phyloP scores from a whole-genome alignment of 2,797 vertebrate genomes.

The Gouania willdenowi region DNA sequence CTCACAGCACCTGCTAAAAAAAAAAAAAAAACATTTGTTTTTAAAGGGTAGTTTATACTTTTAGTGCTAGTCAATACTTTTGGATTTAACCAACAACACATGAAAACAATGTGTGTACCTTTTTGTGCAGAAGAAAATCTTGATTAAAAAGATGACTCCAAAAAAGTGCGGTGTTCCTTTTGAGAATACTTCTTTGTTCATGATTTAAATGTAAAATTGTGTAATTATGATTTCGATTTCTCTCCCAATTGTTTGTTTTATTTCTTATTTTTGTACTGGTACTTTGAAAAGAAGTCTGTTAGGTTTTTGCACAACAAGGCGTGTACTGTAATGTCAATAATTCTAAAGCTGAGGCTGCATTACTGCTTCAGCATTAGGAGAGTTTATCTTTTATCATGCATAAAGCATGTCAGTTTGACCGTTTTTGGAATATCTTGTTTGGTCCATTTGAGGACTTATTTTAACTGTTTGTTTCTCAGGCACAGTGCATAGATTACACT shows the following conservation, averaged over 20 bases:
- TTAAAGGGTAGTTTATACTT: not conserved
- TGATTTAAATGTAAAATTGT: conserved; percentile 15
- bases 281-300: conserved; percentile 29
- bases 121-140: not conserved
- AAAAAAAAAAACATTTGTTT: too few relatives aligned
- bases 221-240: conserved; percentile 22
- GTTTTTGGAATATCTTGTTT: conserved; percentile 19
- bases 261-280: conserved; percentile 31
- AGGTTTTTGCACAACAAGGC: conserved; percentile 57
- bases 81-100: too few relatives aligned
- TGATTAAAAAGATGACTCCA: not conserved
- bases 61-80: conserved; percentile 55
- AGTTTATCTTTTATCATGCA: too few relatives aligned
- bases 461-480: conserved; percentile 30
- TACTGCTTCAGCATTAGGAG: too few relatives aligned
- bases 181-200: conserved; percentile 1
- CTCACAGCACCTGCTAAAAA: not conserved
- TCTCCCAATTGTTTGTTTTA: conserved; percentile 1
- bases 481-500: conserved; percentile 11
- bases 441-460: conserved; percentile 9
- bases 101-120: conserved; percentile 41
- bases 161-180: conserved; percentile 1
- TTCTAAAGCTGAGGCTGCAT: too few relatives aligned
- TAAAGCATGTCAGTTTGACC: too few relatives aligned
- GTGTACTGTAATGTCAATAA: conserved; percentile 52